A percentile compares a stretch with the other conserved stretches of the same genome.
These are phyloP conservation scores for Tenthredo amoena DNA, from an alignment of 2,888 invertebrate species.

Conservation along the genomic window DNA sequence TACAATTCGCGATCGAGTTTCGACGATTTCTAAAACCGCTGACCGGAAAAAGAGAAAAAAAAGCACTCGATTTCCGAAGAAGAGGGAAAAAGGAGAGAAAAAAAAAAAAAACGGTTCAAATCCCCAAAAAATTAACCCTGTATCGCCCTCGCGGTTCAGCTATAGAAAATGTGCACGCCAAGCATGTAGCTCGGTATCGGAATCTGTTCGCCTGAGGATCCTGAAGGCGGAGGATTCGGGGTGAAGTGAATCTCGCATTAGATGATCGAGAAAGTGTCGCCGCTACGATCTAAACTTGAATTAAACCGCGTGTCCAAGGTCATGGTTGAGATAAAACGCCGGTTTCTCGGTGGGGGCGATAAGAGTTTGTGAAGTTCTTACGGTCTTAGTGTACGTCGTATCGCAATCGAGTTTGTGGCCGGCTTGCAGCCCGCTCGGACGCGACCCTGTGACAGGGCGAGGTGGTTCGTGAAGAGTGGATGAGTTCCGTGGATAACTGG, in stretches of 20 bases:
- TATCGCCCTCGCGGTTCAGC: neutral
- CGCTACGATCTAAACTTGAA: neutral
- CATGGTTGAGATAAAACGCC: slow-evolving; percentile 73
- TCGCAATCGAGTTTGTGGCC: slow-evolving; percentile 61
- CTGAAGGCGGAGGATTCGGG: too few relatives aligned
- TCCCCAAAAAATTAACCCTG: neutral
- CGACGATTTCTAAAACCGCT: neutral
- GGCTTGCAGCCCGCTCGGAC: slow-evolving; percentile 65
- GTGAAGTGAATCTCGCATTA: neutral
- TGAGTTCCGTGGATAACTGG: neutral
- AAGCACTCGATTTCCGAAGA: neutral
- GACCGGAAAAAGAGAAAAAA: neutral
- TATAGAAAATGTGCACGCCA: neutral
- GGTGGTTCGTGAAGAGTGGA: slow-evolving; percentile 15
- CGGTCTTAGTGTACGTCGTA: neutral
- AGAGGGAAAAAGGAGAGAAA: neutral
- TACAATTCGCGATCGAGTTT: neutral
- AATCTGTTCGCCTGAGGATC: neutral
- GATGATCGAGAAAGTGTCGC: slow-evolving; percentile 6
- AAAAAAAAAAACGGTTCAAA: neutral
- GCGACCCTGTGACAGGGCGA: slow-evolving; percentile 57
- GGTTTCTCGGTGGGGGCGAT: slow-evolving; percentile 14
- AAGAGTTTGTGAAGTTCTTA: slow-evolving; percentile 11
- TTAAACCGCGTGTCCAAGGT: slow-evolving; percentile 66
- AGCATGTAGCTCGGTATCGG: neutral